A percentile compares a stretch with the other conserved stretches of the same genome.
phyloP scores from a whole-genome alignment of 2,888 invertebrate species.

The Timema cristinae region DNA sequence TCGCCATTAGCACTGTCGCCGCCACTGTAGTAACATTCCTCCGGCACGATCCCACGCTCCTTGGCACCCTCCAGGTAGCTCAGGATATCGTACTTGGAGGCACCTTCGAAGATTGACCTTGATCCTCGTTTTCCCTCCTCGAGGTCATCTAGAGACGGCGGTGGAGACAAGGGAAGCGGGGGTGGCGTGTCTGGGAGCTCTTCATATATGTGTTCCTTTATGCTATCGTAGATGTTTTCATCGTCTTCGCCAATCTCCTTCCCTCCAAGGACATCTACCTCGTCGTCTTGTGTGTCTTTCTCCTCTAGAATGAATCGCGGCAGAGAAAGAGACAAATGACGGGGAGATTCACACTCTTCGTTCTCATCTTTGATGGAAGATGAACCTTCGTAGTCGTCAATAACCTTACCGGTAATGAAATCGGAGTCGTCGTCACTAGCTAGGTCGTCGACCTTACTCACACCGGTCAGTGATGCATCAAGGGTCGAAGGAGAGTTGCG shows the following conservation, averaged over 20 bases:
- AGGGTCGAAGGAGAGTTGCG: not conserved
- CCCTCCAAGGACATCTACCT: constrained; percentile 38
- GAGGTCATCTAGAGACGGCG: constrained; percentile 63
- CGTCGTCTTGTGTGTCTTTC: constrained; percentile 23
- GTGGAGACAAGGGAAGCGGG: constrained; percentile 69
- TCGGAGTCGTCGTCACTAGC: constrained; percentile 1
- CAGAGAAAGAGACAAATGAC: constrained; percentile 16
- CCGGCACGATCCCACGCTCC: constrained; percentile 66
- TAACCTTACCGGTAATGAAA: too few species aligned
- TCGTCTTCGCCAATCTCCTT: constrained; percentile 38
- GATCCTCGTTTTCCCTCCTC: constrained; percentile 22
- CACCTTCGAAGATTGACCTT: constrained; percentile 59
- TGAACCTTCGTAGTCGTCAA: not conserved
- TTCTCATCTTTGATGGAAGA: constrained; percentile 10
- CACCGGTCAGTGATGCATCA: not conserved
- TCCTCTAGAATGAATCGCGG: constrained; percentile 16
- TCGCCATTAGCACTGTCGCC: constrained; percentile 23
- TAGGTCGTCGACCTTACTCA: not conserved
- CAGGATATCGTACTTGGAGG: constrained; percentile 84
- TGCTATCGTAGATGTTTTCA: constrained; percentile 47
- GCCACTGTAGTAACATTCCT: constrained; percentile 55
- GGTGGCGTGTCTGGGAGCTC: constrained; percentile 56
- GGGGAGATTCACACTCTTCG: constrained; percentile 7
- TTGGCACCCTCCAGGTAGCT: constrained; percentile 86
- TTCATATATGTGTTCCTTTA: constrained; percentile 48